Conservation (phyloP, 2,888 invertebrate genomes). For the Galeopsomyia nigrocyanea region DNA sequence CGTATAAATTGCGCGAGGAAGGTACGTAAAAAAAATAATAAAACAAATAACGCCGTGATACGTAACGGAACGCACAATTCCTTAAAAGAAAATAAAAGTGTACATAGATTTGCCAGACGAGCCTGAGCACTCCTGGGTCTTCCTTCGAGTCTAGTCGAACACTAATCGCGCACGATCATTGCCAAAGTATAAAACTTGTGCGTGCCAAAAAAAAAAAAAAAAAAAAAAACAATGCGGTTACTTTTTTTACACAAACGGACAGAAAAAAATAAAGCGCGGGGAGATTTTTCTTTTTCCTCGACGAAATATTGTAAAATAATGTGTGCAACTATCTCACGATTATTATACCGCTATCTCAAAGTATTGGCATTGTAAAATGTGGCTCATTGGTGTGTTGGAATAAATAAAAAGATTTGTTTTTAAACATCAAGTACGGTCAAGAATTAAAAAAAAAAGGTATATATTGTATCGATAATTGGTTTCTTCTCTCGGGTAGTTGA, state of each 20-base stretch:
- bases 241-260: conserved; percentile 18
- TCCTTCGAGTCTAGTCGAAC: conserved; percentile 19
- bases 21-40: conserved; percentile 3
- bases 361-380: conserved; percentile 47
- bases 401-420: conserved; percentile 61
- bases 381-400: conserved; percentile 64
- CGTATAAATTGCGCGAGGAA: not conserved
- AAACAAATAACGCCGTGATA: conserved; percentile 45
- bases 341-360: conserved; percentile 27
- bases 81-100: conserved; percentile 36
- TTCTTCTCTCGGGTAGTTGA: conserved; percentile 8
- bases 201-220: not conserved
- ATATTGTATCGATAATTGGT: conserved; percentile 1
- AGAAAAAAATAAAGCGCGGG: conserved; percentile 17
- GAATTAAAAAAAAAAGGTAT: not conserved
- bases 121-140: conserved; percentile 38
- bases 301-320: too few relatives aligned
- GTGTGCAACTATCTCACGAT: conserved; percentile 15
- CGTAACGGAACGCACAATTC: conserved; percentile 49
- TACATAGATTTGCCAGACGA: conserved; percentile 32
- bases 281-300: conserved; percentile 2
- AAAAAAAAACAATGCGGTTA: conserved; percentile 17
- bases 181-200: too few relatives aligned
- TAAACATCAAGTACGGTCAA: not conserved
- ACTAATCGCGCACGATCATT: not conserved